Base-by-base conservation (phyloP, 2,888 invertebrate genomes). In the Habrosyne pyritoides region DNA sequence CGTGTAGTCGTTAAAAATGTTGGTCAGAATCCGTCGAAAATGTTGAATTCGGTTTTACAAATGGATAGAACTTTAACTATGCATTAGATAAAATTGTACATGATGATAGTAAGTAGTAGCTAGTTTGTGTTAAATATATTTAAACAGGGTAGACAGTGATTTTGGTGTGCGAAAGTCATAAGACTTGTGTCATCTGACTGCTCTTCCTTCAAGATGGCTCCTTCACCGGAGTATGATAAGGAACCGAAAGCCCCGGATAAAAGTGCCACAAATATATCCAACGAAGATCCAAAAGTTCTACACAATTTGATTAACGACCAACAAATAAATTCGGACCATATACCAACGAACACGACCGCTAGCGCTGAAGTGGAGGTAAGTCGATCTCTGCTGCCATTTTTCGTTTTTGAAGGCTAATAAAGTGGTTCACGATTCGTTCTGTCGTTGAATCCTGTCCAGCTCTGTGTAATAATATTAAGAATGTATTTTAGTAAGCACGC, bases 211-310 rank as follows among this genome's bases (percentile, higher is more conserved):
- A 95, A 94, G 93, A 96, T 96, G 96, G 95, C 95, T 94, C 95
- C 95, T 93, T 95, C 95, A 89, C 95, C 95, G 90, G 95, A 95
- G 89, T 94, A 95, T 93, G 95, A 95, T 92, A 94, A 94, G 93
- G 94, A 95, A 93, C 95, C 95, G 67, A 95, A 95, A 92, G 95
- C 95, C 82, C 95, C 95, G 76, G 95, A 95, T 90, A 95, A 95
- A 94, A 88, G 85, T 87, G 81, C 80, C 66, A 80, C 86, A 73
- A 84, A 77, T 74, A 80, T 83, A 69, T 76, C 83, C 63, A 83
- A 79, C 72, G 90, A 94, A 71, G 93, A 93, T 79, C 84, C 91
- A 56, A 93, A 91, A 83, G 82, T 87, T 67, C 83, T 89, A 72
- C 87, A 87, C 68, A 87, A 83, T 73, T 74, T 83, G 73, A 73